Evolutionary conservation across 30 jellyfish, hydroid and myxozoan genomes (phyloP).

Genomic region (Aurelia coerulea): DNA sequence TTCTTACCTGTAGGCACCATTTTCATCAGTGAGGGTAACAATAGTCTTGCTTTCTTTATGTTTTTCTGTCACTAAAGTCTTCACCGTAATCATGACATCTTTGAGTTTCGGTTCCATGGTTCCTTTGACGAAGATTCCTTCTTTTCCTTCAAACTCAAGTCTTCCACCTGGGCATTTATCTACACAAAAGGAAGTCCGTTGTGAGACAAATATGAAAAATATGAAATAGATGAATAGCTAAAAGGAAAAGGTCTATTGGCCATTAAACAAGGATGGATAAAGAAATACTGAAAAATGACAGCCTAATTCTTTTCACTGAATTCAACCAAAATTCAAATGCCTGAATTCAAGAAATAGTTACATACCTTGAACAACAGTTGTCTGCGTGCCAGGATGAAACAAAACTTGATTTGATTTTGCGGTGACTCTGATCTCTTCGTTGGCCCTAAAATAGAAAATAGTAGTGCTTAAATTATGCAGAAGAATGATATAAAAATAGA

Average conservation of each 20-base stretch:
- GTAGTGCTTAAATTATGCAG: neutral
- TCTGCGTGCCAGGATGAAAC: constrained; percentile 71
- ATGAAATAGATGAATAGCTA: neutral
- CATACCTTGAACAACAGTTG: constrained; percentile 61
- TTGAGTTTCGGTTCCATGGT: constrained; percentile 78
- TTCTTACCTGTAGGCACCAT: constrained; percentile 78
- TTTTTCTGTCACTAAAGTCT: constrained; percentile 45
- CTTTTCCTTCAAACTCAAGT: constrained; percentile 83
- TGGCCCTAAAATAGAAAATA: constrained; percentile 22
- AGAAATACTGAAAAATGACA: too few species aligned
- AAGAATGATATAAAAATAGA: neutral
- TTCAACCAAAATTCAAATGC: too few species aligned
- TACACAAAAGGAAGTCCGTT: neutral
- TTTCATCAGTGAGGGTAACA: constrained; percentile 67
- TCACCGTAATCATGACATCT: constrained; percentile 78
- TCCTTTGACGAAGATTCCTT: constrained; percentile 90
- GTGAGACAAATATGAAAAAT: neutral
- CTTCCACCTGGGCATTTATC: constrained; percentile 94
- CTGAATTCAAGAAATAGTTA: neutral
- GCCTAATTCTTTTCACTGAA: too few species aligned
- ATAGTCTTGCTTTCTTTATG: constrained; percentile 58
- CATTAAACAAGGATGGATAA: neutral
- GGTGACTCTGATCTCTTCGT: constrained; percentile 74
- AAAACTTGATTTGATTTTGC: constrained; percentile 85
- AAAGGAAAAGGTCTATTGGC: neutral